phyloP scores from a whole-genome alignment of 2,113 vertebrate genomes.

The Centropristis striata region DNA sequence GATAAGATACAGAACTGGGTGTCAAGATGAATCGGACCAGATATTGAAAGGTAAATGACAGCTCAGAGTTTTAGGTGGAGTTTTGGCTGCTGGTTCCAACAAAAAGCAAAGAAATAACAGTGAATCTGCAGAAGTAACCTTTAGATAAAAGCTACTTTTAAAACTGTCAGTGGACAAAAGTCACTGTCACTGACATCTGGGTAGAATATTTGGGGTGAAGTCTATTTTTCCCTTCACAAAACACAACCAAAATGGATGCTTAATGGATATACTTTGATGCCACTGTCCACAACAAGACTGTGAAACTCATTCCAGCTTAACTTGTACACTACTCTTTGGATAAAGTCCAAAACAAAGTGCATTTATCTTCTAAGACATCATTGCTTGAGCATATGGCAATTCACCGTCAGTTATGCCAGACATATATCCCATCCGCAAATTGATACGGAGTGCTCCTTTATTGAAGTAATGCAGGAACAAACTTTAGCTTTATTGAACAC shows the following conservation, averaged over 20 bases:
- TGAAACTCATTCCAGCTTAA: not conserved
- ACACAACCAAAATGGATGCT: not conserved
- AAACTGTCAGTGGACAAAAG: too few relatives aligned
- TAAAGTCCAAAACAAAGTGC: not conserved
- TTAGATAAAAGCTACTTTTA: constrained; percentile 15
- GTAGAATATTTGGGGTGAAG: not conserved
- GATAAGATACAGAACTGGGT: constrained; percentile 67
- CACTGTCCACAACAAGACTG: not conserved
- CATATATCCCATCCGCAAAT: constrained; percentile 68
- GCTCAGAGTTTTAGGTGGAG: constrained; percentile 48
- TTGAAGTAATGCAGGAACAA: constrained; percentile 75
- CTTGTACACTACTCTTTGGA: constrained; percentile 20
- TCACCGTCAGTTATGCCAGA: constrained; percentile 56
- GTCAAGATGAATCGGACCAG: constrained; percentile 65
- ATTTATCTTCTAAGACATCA: constrained; percentile 44
- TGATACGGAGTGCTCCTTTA: constrained; percentile 73
- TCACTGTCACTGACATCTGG: not conserved
- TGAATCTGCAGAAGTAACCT: constrained; percentile 26
- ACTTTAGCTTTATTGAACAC: constrained; percentile 81
- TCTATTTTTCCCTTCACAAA: not conserved
- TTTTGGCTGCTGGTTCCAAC: constrained; percentile 30
- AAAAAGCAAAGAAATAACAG: constrained; percentile 44
- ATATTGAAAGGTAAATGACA: constrained; percentile 69
- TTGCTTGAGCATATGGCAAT: constrained; percentile 53
- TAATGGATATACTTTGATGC: constrained; percentile 9